Conservation (phyloP, 2,113 vertebrate genomes). For the Reinhardtius hippoglossoides region DNA sequence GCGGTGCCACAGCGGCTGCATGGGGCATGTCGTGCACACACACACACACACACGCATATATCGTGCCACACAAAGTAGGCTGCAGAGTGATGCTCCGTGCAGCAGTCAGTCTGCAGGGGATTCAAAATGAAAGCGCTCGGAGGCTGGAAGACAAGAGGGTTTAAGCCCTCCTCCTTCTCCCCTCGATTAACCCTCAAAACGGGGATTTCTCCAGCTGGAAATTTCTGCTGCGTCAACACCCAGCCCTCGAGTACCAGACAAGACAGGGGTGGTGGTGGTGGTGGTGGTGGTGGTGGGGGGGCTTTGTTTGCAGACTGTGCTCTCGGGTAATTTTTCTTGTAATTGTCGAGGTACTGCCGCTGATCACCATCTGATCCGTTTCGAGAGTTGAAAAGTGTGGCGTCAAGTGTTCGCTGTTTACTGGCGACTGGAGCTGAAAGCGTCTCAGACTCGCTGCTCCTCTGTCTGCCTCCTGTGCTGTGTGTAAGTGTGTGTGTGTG, state of each 20-base stretch:
- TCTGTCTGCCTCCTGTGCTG: slow-evolving; percentile 57
- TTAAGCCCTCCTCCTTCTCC: slow-evolving; percentile 75
- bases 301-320: slow-evolving; percentile 66
- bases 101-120: slow-evolving; percentile 55
- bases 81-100: slow-evolving; percentile 49
- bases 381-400: slow-evolving; percentile 62
- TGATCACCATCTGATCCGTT: slow-evolving; percentile 62
- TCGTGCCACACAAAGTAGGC: slow-evolving; percentile 25
- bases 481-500: slow-evolving; percentile 58
- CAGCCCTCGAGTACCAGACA: slow-evolving; percentile 84
- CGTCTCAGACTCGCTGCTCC: slow-evolving; percentile 21
- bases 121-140: slow-evolving; percentile 75
- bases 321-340: slow-evolving; percentile 44
- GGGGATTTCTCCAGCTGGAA: slow-evolving; percentile 94
- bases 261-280: slow-evolving; percentile 59
- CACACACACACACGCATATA: not conserved
- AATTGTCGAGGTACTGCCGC: slow-evolving; percentile 38
- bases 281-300: slow-evolving; percentile 45
- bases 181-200: slow-evolving; percentile 86
- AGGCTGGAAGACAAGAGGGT: slow-evolving; percentile 68
- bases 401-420: slow-evolving; percentile 67
- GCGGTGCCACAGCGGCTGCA: not conserved
- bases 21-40: slow-evolving; percentile 23
- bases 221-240: slow-evolving; percentile 98
- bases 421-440: slow-evolving; percentile 42